Base-by-base conservation (phyloP, 2,888 invertebrate species). In the Lasius platythorax region DNA sequence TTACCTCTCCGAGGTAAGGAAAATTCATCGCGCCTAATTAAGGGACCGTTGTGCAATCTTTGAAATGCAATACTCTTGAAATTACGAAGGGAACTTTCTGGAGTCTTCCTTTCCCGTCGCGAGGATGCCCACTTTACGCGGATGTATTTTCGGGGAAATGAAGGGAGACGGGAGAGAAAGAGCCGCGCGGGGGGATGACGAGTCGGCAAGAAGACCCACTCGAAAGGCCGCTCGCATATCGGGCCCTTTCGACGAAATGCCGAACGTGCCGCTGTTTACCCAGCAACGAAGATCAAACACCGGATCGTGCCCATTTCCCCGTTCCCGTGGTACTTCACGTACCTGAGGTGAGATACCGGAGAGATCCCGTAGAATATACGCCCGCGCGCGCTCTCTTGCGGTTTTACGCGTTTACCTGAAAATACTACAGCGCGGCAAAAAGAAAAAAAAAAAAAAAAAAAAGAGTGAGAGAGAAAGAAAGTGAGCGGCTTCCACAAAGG, bases 261-360 rank as follows among this genome's bases (percentile, higher is more conserved):
- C 87, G 90, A 89, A 87, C 93, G 92, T 90, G 92, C 93, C 94
- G 93, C 92, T 94, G 92, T 94, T 94, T 94, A 92, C 87, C 91
- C 91, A 92, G 89, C 89, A 85, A 85, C 88, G 86, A 91, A 92
- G 89, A 85, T 93, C 92, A 93, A 94, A 93, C 93, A 94, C 87
- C 85, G 90, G 89, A 92, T 92, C 93, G 92, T 92, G 92, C 91
- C 89, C 89, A 89, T 91, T 91, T 91, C 89, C 87, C 84, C 89
- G 86, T 89, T 85, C 82, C 83, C 85, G 82, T 61, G 61, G 74
- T 75, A 75, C 76, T 67, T 50, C 30, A 30, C 68, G 75, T 83
- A 87, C 88, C 87, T 85, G 84, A 56, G 82, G 33, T 46, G 68
- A 63, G 73, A 81, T 66, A 67, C 63, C 73, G 64, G 40, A 63